Percentiles rank a stretch among this genome's conserved stretches.
Evolutionary conservation across 2,113 vertebrate genomes (phyloP).

Genomic region (Malaclemys terrapin): DNA sequence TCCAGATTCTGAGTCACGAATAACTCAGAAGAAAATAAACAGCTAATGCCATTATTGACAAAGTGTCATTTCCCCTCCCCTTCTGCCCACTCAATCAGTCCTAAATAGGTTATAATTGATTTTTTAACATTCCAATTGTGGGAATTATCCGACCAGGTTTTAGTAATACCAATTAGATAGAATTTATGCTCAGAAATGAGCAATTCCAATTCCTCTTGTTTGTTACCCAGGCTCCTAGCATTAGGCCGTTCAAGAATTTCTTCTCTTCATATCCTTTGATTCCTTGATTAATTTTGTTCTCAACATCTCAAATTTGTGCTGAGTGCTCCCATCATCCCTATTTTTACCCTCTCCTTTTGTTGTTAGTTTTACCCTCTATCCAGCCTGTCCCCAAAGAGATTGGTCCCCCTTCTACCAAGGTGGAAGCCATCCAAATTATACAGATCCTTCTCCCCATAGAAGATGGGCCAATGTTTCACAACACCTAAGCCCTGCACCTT

Average conservation of each 20-base stretch:
- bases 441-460: neutral
- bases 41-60: too few species aligned
- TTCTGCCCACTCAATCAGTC: neutral
- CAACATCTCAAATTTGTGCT: neutral
- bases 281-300: neutral
- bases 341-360: neutral
- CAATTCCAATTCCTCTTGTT: neutral
- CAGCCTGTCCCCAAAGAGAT: neutral
- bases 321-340: neutral
- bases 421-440: neutral
- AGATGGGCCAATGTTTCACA: neutral
- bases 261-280: neutral
- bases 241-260: neutral
- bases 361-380: neutral
- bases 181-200: neutral
- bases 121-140: neutral
- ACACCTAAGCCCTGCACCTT: neutral
- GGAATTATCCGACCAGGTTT: neutral
- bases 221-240: neutral
- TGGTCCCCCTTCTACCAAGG: neutral
- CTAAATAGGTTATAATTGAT: neutral
- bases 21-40: too few species aligned
- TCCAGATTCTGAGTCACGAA: neutral
- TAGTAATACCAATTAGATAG: neutral
- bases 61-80: neutral